Conservation (phyloP, 2,888 invertebrate genomes). For the Resseliella maxima region DNA sequence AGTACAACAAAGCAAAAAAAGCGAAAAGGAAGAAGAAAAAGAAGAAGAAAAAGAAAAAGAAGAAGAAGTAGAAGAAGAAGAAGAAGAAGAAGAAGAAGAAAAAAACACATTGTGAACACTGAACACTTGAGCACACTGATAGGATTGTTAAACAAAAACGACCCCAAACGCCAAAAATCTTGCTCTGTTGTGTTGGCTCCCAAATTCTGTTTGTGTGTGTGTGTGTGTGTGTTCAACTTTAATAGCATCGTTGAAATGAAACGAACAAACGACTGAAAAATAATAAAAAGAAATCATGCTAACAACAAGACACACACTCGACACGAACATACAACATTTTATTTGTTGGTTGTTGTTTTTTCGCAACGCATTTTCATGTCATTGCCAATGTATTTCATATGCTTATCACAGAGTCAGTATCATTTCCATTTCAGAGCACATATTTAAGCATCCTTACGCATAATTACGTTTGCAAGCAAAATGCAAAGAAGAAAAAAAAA, state of each 20-base stretch:
- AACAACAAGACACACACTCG: not conserved
- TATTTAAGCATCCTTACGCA: conserved; percentile 34
- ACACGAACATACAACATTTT: not conserved
- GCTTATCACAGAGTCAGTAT: conserved; percentile 15
- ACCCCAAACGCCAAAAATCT: no score
- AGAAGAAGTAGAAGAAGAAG: no score
- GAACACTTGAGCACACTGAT: no score
- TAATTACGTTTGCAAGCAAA: conserved; percentile 20
- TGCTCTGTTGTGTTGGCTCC: not conserved
- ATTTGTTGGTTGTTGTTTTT: not conserved
- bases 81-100: no score
- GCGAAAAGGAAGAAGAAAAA: no score
- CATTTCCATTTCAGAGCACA: conserved; percentile 50
- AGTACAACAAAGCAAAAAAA: no score
- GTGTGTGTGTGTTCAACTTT: not conserved
- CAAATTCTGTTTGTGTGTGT: not conserved
- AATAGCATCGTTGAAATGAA: not conserved
- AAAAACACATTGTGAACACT: no score
- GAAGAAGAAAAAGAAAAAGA: no score
- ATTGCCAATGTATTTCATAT: not conserved
- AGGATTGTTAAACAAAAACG: no score
- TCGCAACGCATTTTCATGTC: not conserved
- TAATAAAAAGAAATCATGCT: not conserved
- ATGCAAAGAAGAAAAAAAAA: not conserved
- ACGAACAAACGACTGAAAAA: not conserved